Evolutionary conservation across 2,797 vertebrate species (phyloP).

Genomic region (Peromyscus nudipes): DNA sequence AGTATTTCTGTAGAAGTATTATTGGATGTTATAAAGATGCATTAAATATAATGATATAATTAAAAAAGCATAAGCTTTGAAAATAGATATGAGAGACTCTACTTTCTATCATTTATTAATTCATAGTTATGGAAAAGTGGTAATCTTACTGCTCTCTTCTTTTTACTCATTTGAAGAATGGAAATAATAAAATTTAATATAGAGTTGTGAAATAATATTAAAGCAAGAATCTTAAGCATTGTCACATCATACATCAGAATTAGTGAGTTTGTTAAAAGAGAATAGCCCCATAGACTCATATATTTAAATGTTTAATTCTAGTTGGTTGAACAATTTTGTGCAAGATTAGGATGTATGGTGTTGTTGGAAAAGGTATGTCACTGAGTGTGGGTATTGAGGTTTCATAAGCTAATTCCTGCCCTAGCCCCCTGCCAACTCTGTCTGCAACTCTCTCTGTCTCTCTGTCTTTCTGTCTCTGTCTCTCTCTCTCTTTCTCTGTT

Average conservation of each 20-base stretch:
- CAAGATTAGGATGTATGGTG: neutral
- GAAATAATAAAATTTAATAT: neutral
- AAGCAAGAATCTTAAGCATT: neutral
- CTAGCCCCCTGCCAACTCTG: neutral
- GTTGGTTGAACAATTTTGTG: neutral
- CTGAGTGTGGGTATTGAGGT: neutral
- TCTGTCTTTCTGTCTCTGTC: neutral
- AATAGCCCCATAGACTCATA: neutral
- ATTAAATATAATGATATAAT: neutral
- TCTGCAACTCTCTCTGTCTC: neutral
- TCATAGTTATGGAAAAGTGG: neutral
- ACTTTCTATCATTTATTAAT: neutral
- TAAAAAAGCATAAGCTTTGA: neutral
- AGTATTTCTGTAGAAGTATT: neutral
- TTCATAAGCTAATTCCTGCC: neutral
- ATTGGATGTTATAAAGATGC: neutral
- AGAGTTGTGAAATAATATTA: neutral
- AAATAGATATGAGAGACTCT: neutral
- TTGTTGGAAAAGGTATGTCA: neutral
- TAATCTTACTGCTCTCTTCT: neutral
- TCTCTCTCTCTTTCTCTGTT: neutral
- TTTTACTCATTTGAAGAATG: conserved; percentile 4
- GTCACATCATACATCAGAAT: neutral
- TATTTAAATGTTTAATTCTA: neutral
- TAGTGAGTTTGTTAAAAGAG: neutral